Conservation (phyloP, 2,113 vertebrate species). For the Lagopus leucura region DNA sequence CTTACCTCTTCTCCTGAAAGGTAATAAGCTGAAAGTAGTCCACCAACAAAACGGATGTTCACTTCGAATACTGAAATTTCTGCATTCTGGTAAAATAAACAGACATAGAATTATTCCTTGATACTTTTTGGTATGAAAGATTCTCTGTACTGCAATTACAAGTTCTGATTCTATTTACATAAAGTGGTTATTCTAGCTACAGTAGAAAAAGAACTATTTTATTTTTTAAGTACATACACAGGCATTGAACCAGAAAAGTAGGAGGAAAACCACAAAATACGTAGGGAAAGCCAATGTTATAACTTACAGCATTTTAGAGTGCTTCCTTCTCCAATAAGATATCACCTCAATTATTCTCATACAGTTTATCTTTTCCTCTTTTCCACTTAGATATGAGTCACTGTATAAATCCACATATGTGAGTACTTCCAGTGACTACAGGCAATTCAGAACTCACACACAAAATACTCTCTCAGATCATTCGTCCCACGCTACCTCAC, state of each 20-base stretch:
- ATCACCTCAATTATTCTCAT: not conserved
- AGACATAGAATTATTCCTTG: not conserved
- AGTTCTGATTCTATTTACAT: not conserved
- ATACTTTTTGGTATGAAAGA: not conserved
- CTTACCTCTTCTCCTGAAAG: constrained; percentile 98
- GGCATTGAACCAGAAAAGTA: not conserved
- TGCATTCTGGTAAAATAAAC: constrained; percentile 85
- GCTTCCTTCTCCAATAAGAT: not conserved
- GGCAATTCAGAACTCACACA: not conserved
- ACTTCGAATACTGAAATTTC: constrained; percentile 98
- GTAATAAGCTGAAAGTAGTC: constrained; percentile 96
- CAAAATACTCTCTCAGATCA: not conserved
- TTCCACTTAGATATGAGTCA: not conserved
- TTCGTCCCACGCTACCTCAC: accelerated
- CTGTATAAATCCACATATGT: not conserved
- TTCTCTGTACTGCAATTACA: not conserved
- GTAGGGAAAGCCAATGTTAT: not conserved
- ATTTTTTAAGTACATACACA: not conserved
- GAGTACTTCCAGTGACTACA: not conserved
- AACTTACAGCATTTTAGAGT: not conserved
- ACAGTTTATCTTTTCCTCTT: not conserved
- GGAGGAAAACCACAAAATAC: not conserved
- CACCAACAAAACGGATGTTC: constrained; percentile 97
- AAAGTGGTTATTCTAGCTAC: not conserved
- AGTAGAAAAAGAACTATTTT: not conserved